Evolutionary conservation across 1,140 invertebrate species (phyloP), one percentile per base, ranked within the genome.

Genomic region (Stegodyphus mimosarum): DNA sequence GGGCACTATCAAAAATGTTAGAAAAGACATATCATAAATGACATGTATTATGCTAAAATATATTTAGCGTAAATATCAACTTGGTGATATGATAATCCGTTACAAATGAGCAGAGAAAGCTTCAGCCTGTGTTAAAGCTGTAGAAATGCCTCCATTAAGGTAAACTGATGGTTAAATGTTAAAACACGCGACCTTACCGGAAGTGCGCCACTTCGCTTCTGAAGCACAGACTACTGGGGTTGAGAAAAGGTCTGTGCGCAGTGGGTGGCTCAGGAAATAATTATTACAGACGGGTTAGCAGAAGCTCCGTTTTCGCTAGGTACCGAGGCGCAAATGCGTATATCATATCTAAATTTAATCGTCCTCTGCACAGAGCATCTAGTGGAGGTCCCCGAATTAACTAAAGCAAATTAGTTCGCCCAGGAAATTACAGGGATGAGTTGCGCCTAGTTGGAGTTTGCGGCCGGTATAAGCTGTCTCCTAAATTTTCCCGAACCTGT

Each of bases 321-420:
- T 66, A 83, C 52, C 80, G 60, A 60, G 71, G 70, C 80, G 71
- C 55, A 53, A 83, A 83, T 52, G 71, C 73, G 66, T 84, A 84
- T 74, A 84, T 76, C 81, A 84, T 84, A 84, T 84, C 81, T 76
- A 84, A 84, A 84, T 84, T 84, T 84, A 84, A 84, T 84, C 81
- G 81, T 50, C 48, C 73, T 76, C 64, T 49, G 51, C 77, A 48
- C 51, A 50, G 64, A 18, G 77, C 70, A 60, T 80, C 77, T 67
- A 13, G 17, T 7, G 11, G 11, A 67, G n/a, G 64, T 17, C 9
- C 78, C 51, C 17, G 81, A 72, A 76, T 69, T 67, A 74, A 67
- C 81, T 70, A 84, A 76, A 84, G 73, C 81, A 84, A 84, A 84
- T 84, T 84, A 76, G 72, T 84, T 75, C 64, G 50, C 81, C 63